Percentiles rank a stretch among this genome's conserved stretches.
These are phyloP conservation scores for Orthonychiurus folsomi DNA, from an alignment of 2,888 invertebrate species.

Conservation along the genomic window DNA sequence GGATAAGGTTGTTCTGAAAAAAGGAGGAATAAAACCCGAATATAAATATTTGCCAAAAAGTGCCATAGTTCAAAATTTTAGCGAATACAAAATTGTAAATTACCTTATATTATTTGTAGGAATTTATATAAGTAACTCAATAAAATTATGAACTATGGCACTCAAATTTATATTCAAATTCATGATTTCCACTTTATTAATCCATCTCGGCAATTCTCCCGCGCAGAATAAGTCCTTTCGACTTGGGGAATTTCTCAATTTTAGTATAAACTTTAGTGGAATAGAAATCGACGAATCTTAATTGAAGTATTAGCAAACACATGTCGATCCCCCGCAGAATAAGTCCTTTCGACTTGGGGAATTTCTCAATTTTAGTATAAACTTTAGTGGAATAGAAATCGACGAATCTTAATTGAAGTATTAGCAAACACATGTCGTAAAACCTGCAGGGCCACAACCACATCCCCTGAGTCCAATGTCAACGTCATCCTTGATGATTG, in stretches of 20 bases:
- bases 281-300: neutral
- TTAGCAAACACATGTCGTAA: constrained; percentile 13
- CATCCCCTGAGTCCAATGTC: constrained; percentile 32
- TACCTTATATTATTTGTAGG: neutral
- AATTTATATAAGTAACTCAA: neutral
- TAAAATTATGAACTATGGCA: constrained; percentile 1
- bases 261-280: too few relatives aligned
- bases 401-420: neutral
- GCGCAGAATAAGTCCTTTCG: too few relatives aligned
- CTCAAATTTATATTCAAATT: too few relatives aligned
- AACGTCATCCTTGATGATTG: constrained; percentile 32
- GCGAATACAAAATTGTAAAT: neutral
- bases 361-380: too few relatives aligned
- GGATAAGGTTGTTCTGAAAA: constrained; percentile 2
- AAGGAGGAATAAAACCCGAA: neutral
- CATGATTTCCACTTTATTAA: too few relatives aligned
- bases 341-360: too few relatives aligned
- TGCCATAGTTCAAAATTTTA: neutral
- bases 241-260: too few relatives aligned
- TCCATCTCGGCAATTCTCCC: too few relatives aligned
- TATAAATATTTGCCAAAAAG: neutral
- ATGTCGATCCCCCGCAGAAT: too few relatives aligned
- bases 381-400: neutral
- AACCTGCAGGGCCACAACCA: constrained; percentile 18
- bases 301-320: constrained; percentile 11